Conservation (phyloP, 2,113 vertebrate species). For the Muntiacus muntjak region DNA sequence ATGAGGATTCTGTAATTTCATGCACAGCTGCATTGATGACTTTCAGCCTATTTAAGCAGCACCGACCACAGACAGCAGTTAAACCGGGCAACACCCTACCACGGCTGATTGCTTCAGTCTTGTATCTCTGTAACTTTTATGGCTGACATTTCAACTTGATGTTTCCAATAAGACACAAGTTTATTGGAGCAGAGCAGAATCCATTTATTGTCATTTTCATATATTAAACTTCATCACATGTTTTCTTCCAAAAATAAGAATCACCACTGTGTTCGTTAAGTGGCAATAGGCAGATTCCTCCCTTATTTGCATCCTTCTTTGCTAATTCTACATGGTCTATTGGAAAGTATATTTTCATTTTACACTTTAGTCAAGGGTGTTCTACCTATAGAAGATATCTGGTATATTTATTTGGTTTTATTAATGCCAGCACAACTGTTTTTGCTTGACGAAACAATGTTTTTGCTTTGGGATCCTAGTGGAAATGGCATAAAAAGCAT, state of each 20-base stretch:
- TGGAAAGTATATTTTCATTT: not conserved
- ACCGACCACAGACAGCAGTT: not conserved
- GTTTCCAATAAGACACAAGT: not conserved
- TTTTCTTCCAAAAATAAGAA: conserved; percentile 33
- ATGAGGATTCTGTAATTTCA: conserved; percentile 9
- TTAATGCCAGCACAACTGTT: not conserved
- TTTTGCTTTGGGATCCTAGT: not conserved
- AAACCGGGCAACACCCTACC: not conserved
- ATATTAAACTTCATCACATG: not conserved
- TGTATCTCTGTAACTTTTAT: not conserved
- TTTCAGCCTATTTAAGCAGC: not conserved
- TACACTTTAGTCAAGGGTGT: not conserved
- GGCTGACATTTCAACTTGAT: not conserved
- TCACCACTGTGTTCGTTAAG: not conserved
- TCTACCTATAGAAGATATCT: not conserved
- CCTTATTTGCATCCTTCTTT: not conserved
- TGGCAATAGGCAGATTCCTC: not conserved
- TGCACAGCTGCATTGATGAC: not conserved
- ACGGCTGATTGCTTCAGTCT: not conserved
- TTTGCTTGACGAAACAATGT: not conserved
- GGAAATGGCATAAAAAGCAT: not conserved
- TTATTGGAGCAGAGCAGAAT: not conserved
- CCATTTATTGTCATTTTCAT: not conserved
- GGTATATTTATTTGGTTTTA: not conserved
- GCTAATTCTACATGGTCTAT: not conserved